Evolutionary conservation across 2,888 invertebrate genomes (phyloP), one percentile per base, ranked within the genome.

Genomic region (Romanomermis culicivorax): DNA sequence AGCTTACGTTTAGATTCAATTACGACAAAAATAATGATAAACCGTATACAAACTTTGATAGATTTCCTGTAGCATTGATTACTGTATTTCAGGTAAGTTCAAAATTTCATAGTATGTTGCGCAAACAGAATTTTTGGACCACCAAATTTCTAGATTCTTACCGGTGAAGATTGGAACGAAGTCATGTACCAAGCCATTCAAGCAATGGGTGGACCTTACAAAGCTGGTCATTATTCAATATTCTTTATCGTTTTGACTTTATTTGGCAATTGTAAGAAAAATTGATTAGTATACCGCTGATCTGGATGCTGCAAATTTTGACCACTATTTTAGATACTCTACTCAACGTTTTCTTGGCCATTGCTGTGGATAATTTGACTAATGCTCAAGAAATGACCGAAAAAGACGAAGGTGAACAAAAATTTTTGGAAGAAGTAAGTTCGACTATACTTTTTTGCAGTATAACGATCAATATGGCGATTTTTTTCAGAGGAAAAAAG

Each of bases 131-230:
- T 23, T 52, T 57, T n/a, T n/a, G n/a, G n/a, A n/a, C n/a, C n/a
- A n/a, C n/a, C n/a, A n/a, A n/a, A n/a, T 25, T 51, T 61, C 11
- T 75, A 95, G 91, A 95, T 99, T 74, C 77, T 99, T 72, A 99
- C 97, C 68, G 95, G 95, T 69, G 97, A 99, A 79, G 97, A 99
- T 79, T 97, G 97, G 97, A 97, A 99, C 73, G 93, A 93, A 77
- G 95, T 97, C 63, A 99, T 99, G 97, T 97, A 99, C 75, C 80
- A 86, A 74, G 95, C 95, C 63, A 97, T 97, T 71, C 81, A 83
- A 72, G 89, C 95, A 58, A 85, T 88, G 73, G 91, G 91, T 65
- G 91, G 93, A 62, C 83, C 86, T 67, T 80, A 83, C 70, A 73
- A 75, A 60, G 80, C 78, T 67, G 93, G 93, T 72, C 88, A 93